Evolutionary conservation across 53 echinoderm and acorn worm species (phyloP).

Genomic region (Actinopyga echinites): DNA sequence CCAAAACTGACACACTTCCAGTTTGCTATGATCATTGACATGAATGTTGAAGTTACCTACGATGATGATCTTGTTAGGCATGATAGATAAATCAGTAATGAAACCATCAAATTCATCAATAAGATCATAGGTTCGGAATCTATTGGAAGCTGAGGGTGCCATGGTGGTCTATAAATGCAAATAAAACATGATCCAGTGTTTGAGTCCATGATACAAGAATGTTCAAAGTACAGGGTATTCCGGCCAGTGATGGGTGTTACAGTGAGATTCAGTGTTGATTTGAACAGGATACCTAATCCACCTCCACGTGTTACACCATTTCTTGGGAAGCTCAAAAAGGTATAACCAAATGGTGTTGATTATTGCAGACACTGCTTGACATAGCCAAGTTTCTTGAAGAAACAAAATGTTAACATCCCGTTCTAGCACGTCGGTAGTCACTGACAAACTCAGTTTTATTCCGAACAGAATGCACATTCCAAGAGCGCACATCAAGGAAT

Average conservation of each 20-base stretch:
- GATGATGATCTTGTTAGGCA: too few relatives aligned
- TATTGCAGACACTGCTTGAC: background rate
- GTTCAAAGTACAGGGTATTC: background rate
- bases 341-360: background rate
- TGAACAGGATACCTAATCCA: background rate
- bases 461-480: background rate
- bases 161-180: background rate
- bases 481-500: background rate
- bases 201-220: background rate
- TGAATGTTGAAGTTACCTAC: background rate
- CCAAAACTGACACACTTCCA: background rate
- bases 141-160: background rate
- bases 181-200: background rate
- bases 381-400: background rate
- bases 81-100: too few relatives aligned
- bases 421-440: background rate
- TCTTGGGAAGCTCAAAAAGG: background rate
- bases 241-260: background rate
- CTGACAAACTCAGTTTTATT: background rate
- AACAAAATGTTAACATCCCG: background rate
- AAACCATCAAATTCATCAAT: background rate
- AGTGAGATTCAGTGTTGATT: background rate
- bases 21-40: background rate
- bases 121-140: background rate
- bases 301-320: background rate